Evolutionary conservation across 2,113 vertebrate genomes (phyloP).

Genomic region (Dermatemys mawii): DNA sequence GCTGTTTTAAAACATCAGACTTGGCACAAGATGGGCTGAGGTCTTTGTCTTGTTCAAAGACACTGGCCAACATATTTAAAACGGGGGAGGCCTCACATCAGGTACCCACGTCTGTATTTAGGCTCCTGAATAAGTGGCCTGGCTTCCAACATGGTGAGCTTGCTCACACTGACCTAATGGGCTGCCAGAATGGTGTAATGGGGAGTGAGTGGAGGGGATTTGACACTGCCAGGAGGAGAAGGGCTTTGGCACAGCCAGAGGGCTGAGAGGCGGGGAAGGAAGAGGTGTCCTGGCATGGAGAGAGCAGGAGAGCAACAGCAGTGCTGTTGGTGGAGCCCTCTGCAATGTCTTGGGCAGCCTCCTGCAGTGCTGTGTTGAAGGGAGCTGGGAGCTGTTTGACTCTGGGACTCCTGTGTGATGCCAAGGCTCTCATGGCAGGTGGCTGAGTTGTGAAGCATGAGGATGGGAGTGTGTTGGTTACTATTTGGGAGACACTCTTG

Average conservation of each 20-base stretch:
- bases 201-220: background rate
- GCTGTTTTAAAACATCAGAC: too few species aligned
- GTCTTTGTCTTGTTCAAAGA: accelerated
- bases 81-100: background rate
- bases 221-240: too few species aligned
- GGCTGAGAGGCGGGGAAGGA: background rate
- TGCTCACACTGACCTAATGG: accelerated
- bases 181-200: background rate
- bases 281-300: background rate
- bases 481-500: background rate
- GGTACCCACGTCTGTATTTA: background rate
- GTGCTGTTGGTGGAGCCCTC: background rate
- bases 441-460: background rate
- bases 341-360: background rate
- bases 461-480: background rate
- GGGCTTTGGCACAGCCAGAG: accelerated
- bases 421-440: accelerated
- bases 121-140: too few species aligned
- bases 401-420: background rate
- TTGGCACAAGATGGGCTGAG: background rate
- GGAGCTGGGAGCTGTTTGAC: background rate
- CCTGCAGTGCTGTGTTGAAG: background rate
- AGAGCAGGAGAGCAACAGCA: accelerated
- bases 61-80: background rate
- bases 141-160: too few species aligned